Base-by-base conservation (phyloP, 2,113 vertebrate genomes). In the Tautogolabrus adspersus region DNA sequence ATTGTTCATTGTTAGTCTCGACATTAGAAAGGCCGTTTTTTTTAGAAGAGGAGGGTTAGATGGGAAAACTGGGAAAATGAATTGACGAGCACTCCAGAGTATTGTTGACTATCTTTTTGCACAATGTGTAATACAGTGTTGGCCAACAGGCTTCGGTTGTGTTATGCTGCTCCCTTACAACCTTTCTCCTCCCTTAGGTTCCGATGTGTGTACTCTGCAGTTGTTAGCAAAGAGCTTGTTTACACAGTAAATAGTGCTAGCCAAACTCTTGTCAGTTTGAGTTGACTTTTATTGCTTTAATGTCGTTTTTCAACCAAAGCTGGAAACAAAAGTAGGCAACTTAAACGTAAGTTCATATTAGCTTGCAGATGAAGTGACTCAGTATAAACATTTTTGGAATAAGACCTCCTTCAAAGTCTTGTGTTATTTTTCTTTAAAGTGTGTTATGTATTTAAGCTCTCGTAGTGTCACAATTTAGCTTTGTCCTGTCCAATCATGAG, bases 1-100 rank as follows among this genome's bases (percentile, higher is more conserved):
- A 75, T 61, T 46, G 30, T 59, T 46, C 69, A 11, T 62, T 72
- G 44, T 85, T 84, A 85, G 52, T 81, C 11, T 72, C 15, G 11
- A 44, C 46, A 54, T 66, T 77, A 16, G 46, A 21, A 21, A 79
- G 68, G 66, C 72, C 66, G 13, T 58, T 75, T 63, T 82, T 37
- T 46, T 34, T 34, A 34, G 62, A 70, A 18, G 19, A 22, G 13
- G 10, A 67, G 22, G 34, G 18, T 74, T 62, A 70, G 30, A 54
- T 79, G 59, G 56, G 68, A 64, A 63, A 61, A 19, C 30, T 66
- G 62, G 47, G 52, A 47, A 78, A 6, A 37, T 60, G 7, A 65
- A n/a, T 11, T 4, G 2, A 37, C 30, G 10, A 30, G 26, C 34
- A 13, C 55, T 66, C 18, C n/a, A 22, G 16, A 40, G 22, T 51